Evolutionary conservation across 2,888 invertebrate genomes (phyloP).

Genomic region (Agrotis ipsilon): DNA sequence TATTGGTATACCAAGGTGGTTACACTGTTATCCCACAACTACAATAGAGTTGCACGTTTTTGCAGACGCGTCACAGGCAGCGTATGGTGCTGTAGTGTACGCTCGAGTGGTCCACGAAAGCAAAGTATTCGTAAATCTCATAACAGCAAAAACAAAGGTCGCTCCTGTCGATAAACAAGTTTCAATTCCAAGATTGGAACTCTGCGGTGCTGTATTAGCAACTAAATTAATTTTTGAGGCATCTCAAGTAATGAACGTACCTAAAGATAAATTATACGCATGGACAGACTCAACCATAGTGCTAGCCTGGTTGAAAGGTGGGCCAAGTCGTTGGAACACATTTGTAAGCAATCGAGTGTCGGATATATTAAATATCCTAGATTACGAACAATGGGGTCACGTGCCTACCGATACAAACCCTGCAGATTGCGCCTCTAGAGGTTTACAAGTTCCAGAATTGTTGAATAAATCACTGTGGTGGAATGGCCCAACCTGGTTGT

Average conservation of each 20-base stretch:
- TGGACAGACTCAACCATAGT: conserved; percentile 25
- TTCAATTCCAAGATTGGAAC: conserved; percentile 19
- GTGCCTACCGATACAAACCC: conserved; percentile 7
- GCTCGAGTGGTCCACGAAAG: conserved; percentile 12
- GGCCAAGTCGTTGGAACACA: conserved; percentile 8
- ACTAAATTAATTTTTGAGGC: conserved; percentile 22
- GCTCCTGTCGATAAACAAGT: conserved; percentile 14
- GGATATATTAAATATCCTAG: conserved; percentile 19
- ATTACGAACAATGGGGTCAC: conserved; percentile 20
- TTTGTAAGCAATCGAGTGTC: conserved; percentile 23
- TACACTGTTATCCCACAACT: background rate
- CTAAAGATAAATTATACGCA: conserved; percentile 2
- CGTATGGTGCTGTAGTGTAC: conserved; percentile 25
- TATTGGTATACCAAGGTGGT: background rate
- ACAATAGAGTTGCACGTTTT: conserved; percentile 24
- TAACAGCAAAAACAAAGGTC: background rate
- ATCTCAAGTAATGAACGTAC: background rate
- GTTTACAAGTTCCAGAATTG: background rate
- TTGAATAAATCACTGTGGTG: background rate
- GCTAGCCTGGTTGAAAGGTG: conserved; percentile 13
- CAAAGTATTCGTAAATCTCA: background rate
- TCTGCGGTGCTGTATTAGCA: conserved; percentile 28
- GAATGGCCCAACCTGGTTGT: conserved; percentile 10
- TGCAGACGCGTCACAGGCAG: conserved; percentile 18
- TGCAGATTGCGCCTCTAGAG: conserved; percentile 10